phyloP scores from a whole-genome alignment of 2,888 invertebrate genomes.

The Carterocephalus palaemon region DNA sequence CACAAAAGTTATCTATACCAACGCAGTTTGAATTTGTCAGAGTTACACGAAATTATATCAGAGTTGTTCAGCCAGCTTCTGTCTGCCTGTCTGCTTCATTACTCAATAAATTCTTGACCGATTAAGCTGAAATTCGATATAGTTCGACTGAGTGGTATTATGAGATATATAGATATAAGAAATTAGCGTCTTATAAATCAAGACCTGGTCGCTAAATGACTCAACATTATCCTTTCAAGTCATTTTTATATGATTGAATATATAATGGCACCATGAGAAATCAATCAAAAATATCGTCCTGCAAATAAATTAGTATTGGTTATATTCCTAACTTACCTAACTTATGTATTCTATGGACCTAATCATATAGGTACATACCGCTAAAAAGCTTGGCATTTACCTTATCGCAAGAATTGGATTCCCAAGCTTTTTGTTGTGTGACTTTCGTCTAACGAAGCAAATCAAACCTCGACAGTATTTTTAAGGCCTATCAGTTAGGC shows the following conservation, averaged over 20 bases:
- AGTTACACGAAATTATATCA: slow-evolving; percentile 16
- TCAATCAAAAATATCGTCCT: not conserved
- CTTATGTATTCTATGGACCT: too few relatives aligned
- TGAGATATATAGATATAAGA: not conserved
- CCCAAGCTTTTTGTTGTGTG: too few relatives aligned
- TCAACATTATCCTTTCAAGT: not conserved
- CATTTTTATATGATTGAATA: too few relatives aligned
- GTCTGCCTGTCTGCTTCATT: slow-evolving; percentile 9
- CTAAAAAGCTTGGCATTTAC: too few relatives aligned
- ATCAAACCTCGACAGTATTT: too few relatives aligned
- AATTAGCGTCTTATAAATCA: slow-evolving; percentile 4
- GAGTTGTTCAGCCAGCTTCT: slow-evolving; percentile 9
- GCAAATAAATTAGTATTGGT: too few relatives aligned
- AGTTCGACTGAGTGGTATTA: slow-evolving; percentile 3
- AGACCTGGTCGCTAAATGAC: slow-evolving; percentile 1
- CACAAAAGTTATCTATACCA: slow-evolving; percentile 19
- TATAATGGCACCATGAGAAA: not conserved
- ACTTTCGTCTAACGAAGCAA: too few relatives aligned
- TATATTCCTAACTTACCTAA: too few relatives aligned
- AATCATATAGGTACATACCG: too few relatives aligned
- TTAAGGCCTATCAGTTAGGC: too few relatives aligned
- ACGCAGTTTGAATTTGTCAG: slow-evolving; percentile 15
- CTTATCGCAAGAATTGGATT: too few relatives aligned
- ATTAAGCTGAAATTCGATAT: slow-evolving; percentile 19
- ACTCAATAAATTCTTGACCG: slow-evolving; percentile 16